phyloP scores from a whole-genome alignment of 2,888 invertebrate genomes.

The Lasioglossum figueresi region DNA sequence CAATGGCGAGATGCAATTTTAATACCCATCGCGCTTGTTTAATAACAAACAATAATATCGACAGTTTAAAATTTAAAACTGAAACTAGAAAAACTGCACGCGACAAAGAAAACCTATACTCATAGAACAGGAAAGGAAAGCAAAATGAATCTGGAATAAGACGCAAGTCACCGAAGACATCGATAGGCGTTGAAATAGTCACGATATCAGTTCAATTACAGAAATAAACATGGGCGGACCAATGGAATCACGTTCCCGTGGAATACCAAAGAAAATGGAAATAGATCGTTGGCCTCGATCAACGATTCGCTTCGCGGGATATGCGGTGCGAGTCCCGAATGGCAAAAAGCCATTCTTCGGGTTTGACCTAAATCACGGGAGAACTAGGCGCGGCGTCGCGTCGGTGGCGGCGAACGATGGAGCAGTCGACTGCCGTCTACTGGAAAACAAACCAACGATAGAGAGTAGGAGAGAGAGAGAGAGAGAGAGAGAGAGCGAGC shows the following conservation, averaged over 20 bases:
- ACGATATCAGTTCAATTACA: not conserved
- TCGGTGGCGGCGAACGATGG: not conserved
- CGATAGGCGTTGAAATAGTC: not conserved
- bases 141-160: not conserved
- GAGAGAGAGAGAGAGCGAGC: conserved; percentile 46
- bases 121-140: not conserved
- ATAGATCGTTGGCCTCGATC: conserved; percentile 25
- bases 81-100: too few species aligned
- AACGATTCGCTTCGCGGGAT: conserved; percentile 6
- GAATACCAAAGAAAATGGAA: conserved; percentile 31
- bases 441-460: conserved; percentile 41
- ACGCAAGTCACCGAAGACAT: not conserved
- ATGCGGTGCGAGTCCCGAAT: not conserved
- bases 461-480: conserved; percentile 38
- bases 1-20: not conserved
- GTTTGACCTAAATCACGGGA: conserved; percentile 38
- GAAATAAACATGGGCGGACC: not conserved
- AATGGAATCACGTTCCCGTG: not conserved
- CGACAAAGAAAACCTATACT: not conserved
- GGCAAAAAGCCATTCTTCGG: conserved; percentile 36
- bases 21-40: not conserved
- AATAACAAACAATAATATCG: not conserved
- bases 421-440: not conserved
- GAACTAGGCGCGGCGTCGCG: conserved; percentile 30
- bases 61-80: too few species aligned